Base-by-base conservation (phyloP, 2,888 invertebrate genomes). In the Scaptodrosophila latifasciaeformis region DNA sequence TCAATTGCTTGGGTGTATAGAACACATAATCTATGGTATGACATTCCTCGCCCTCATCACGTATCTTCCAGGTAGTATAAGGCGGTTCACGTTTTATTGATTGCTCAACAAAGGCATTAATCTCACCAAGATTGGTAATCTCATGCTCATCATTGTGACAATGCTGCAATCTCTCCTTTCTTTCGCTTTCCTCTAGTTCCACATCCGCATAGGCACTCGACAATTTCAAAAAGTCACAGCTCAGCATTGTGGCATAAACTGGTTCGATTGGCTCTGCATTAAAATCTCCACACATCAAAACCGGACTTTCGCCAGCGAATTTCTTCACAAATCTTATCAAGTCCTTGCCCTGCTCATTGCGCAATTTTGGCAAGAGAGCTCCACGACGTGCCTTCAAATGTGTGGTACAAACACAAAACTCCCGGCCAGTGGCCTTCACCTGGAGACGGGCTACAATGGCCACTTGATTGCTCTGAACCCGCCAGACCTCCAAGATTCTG, bases 21-120 rank as follows among this genome's bases (percentile, higher is more conserved):
- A 92, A 92, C 5, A 92, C 88, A 83, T 93, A 93, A 83, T 93
- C 93, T 52, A 93, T 91, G 2, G 92, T 92, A 72, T 92, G 91
- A 62, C 92, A 91, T 35, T 89, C 88, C 84, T 93, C 92, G 4
- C 91, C 90, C 66, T 91, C 90, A 54, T 91, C 91, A 0, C 93
- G 87, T 24, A 90, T 88, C 81, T 93, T 93, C 92, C 93, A 93
- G 0, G 93, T 93, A 0, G 93, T 93, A 81, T 91, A 93, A 0
- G 89, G 87, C 0, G 92, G 92, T 72, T 93, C 93, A 13, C 87
- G 80, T 19, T 86, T 86, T 6, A 85, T 86, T 1, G 86, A 84
- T 9, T 84, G 64, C 12, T 79, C 59, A 2, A 84, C 65, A 35
- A 68, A 62, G 24, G 80, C 79, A 30, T 49, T 67, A 27, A 61